Conservation (phyloP, 2,888 invertebrate genomes). For the Nudaria mundana region DNA sequence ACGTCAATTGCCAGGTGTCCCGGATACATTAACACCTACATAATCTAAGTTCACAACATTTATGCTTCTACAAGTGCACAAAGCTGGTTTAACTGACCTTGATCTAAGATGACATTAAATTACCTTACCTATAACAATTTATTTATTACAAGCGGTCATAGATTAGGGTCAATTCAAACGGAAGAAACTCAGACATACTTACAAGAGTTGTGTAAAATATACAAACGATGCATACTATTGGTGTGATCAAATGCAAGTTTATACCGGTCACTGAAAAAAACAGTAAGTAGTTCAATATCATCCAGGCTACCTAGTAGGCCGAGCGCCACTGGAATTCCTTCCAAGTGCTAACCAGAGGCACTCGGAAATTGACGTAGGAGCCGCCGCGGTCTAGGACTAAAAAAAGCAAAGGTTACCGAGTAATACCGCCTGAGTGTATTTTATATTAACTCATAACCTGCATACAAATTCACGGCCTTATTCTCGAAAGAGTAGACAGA, state of each 20-base stretch:
- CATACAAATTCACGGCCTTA: no score
- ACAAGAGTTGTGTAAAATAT: constrained; percentile 96
- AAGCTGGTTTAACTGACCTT: constrained; percentile 39
- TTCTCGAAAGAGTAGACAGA: no score
- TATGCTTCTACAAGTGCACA: constrained; percentile 11
- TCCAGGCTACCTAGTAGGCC: no score
- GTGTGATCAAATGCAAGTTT: constrained; percentile 88
- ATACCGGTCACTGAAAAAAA: constrained; percentile 88
- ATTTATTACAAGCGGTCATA: constrained; percentile 33
- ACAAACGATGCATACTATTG: constrained; percentile 91
- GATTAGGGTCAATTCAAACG: constrained; percentile 35
- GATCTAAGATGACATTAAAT: constrained; percentile 31
- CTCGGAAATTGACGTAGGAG: no score
- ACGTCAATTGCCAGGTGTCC: no score
- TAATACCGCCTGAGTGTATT: no score
- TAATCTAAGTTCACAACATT: background rate
- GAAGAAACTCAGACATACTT: constrained; percentile 57
- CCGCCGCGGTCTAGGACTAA: no score
- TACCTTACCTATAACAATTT: constrained; percentile 37
- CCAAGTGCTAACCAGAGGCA: no score
- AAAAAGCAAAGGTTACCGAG: no score
- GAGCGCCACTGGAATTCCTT: no score
- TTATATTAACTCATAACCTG: no score
- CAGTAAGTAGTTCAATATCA: background rate
- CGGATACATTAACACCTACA: no score